Evolutionary conservation across 2,888 invertebrate genomes (phyloP), one percentile per base, ranked within the genome.

Genomic region (Agrypnus murinus): DNA sequence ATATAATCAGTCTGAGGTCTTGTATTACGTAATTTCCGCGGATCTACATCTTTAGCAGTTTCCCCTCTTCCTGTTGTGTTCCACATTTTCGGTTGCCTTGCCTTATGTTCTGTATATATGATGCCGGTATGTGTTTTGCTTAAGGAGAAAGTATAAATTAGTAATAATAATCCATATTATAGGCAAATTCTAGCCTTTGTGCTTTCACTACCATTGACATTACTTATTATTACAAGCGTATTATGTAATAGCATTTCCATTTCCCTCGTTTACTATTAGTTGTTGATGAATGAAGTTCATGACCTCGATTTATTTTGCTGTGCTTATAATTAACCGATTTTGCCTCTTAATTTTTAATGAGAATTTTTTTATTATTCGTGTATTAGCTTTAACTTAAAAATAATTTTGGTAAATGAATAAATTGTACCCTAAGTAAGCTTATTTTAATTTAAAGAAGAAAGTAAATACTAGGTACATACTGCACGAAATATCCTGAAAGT

Each of bases 1-100:
- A 63, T 31, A 58, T 66, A 71, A 71, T 45, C 48, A 32, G 45
- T 32, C 31, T 6, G 25, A 25, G 25, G 32, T 25, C 46, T 50
- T 70, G 48, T 25, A 58, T 71, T 71, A 34, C 71, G 62, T 66
- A 55, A 71, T 46, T 71, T 71, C 71, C 71, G 71, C 62, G 58
- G 62, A 66, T 65, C 64, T 69, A 46, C 64, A 64, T 69, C 69
- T 48, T 64, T 69, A 32, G 57, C 48, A 15, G 64, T 14, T 46
- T 38, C 38, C 63, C 62, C 69, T 63, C n/a, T n/a, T 69, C 69
- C 69, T 19, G 46, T 58, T 4, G 40, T 25, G 62, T 64, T 46
- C 62, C 25, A 62, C 70, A 65, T 69, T 65, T 15, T n/a, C n/a
- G n/a, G n/a, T n/a, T n/a, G n/a, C n/a, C n/a, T n/a, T n/a, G n/a